Conservation (phyloP, 2,797 vertebrate species). For the Sebastes kiyomatsui region DNA sequence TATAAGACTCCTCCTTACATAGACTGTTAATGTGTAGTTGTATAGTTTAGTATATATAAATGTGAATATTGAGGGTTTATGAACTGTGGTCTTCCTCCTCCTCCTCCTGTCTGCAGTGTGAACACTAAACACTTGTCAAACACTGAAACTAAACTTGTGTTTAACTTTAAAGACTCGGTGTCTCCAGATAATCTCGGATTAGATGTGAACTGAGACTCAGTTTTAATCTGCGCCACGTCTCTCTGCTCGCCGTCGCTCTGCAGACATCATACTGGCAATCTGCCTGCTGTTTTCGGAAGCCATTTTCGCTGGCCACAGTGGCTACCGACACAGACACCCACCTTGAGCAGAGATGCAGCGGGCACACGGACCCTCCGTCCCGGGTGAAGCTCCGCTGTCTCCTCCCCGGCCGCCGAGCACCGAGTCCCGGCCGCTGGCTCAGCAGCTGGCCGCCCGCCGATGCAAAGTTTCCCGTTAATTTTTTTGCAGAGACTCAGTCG, state of each 20-base stretch:
- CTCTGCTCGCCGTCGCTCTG: slow-evolving; percentile 62
- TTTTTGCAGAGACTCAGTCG: slow-evolving; percentile 83
- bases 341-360: slow-evolving; percentile 75
- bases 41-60: neutral
- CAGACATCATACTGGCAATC: slow-evolving; percentile 70
- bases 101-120: neutral
- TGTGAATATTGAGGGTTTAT: too few species aligned
- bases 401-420: slow-evolving; percentile 6
- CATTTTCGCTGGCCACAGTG: slow-evolving; percentile 91
- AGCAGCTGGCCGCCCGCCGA: slow-evolving; percentile 63
- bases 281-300: slow-evolving; percentile 82
- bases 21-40: too few species aligned
- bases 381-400: neutral
- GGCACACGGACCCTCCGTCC: slow-evolving; percentile 28
- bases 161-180: neutral
- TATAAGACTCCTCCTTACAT: too few species aligned
- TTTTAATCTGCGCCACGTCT: slow-evolving; percentile 40
- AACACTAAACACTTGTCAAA: neutral
- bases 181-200: neutral
- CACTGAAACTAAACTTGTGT: neutral
- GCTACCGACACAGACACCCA: slow-evolving; percentile 87
- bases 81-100: neutral
- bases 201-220: rapidly evolving
- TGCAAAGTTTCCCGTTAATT: slow-evolving; percentile 71
- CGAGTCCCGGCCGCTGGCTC: slow-evolving; percentile 19